phyloP scores from a whole-genome alignment of 2,113 vertebrate genomes.

The Haplochromis vanheusdeni region DNA sequence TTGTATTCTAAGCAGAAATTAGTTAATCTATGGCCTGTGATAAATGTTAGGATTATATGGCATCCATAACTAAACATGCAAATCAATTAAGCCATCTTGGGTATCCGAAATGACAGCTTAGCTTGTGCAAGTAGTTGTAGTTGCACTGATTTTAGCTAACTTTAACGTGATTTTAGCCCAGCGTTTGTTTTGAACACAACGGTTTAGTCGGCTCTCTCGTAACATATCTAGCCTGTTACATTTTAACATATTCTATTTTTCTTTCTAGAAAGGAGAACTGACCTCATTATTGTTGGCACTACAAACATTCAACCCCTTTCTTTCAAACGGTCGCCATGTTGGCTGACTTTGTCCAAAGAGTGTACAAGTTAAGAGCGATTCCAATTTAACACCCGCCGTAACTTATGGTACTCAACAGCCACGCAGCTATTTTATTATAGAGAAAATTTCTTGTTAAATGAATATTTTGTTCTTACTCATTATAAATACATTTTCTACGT shows the following conservation, averaged over 20 bases:
- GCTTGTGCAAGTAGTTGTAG: neutral
- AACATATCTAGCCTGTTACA: neutral
- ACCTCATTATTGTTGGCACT: constrained; percentile 40
- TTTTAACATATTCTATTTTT: neutral
- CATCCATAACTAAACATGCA: neutral
- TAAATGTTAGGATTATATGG: neutral
- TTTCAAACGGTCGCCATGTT: constrained; percentile 33
- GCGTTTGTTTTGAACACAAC: neutral
- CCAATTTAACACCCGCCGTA: neutral
- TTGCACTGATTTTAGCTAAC: neutral
- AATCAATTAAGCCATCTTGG: neutral
- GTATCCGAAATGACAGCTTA: neutral
- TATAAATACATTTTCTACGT: neutral
- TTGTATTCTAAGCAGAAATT: neutral
- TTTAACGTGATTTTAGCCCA: neutral
- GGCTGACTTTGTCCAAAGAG: neutral
- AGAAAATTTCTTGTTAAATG: rapidly evolving
- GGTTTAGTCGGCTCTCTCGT: neutral
- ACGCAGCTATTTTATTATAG: neutral
- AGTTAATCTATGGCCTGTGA: neutral
- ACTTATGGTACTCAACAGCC: neutral
- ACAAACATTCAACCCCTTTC: neutral
- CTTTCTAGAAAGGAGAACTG: neutral
- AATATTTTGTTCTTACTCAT: neutral
- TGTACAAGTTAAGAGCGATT: neutral